Evolutionary conservation across 2,888 invertebrate species (phyloP).

Genomic region (Bruchidius siliquastri): DNA sequence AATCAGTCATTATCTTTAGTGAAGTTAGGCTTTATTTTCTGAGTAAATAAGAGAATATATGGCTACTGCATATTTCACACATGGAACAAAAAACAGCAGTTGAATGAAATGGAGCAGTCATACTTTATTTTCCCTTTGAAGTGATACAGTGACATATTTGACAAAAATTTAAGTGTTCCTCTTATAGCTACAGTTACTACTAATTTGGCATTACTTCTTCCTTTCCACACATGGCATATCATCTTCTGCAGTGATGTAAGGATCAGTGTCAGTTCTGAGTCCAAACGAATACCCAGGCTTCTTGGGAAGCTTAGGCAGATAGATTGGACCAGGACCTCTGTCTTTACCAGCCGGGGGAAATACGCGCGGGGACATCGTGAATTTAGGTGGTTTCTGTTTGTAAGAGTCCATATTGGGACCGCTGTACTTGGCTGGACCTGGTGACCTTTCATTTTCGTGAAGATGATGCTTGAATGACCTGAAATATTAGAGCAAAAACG

Average conservation of each 20-base stretch:
- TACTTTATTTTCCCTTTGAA: neutral
- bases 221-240: slow-evolving; percentile 35
- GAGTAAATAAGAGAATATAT: too few species aligned
- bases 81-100: neutral
- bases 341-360: slow-evolving; percentile 20
- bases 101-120: neutral
- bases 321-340: slow-evolving; percentile 37
- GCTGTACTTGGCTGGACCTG: slow-evolving; percentile 49
- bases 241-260: slow-evolving; percentile 57
- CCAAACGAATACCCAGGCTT: slow-evolving; percentile 56
- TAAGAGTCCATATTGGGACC: slow-evolving; percentile 33
- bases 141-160: neutral
- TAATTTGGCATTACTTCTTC: slow-evolving; percentile 1
- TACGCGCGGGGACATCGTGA: slow-evolving; percentile 34
- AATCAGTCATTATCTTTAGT: too few species aligned
- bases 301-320: slow-evolving; percentile 25
- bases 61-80: too few species aligned
- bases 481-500: too few species aligned
- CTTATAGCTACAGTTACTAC: neutral
- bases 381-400: slow-evolving; percentile 37
- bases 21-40: too few species aligned
- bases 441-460: slow-evolving; percentile 24
- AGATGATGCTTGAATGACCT: slow-evolving; percentile 18
- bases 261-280: slow-evolving; percentile 54
- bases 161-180: neutral